Evolutionary conservation across 2,797 vertebrate genomes (phyloP), one percentile per base, ranked within the genome.

Genomic region (Emys orbicularis): DNA sequence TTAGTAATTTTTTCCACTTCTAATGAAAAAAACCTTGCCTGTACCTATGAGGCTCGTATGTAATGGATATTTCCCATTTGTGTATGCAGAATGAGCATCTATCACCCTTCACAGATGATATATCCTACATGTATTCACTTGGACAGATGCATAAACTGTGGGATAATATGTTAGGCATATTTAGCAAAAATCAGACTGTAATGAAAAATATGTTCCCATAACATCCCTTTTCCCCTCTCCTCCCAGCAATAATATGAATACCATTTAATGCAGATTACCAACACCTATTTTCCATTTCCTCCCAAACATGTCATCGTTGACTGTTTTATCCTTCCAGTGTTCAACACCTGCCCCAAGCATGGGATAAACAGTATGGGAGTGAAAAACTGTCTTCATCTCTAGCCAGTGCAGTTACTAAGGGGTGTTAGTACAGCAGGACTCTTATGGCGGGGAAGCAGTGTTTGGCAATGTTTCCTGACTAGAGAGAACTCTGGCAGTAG

Each of bases 1-100:
- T 96, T 96, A 94, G 54, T 95, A 76, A 61, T 74, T 90, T 90
- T 96, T 87, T 94, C 59, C 81, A 54, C 53, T 65, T 86, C 92
- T 97, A 96, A 96, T 92, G 91, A 87, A 94, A 96, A 96, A 97
- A 97, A 96, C 83, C 97, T 96, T 88, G 79, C 84, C 92, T 95
- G 90, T 87, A 88, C 68, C 47, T 81, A 84, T 82, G 87, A 94
- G 81, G 93, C 76, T 83, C n/a, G 81, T 89, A 89, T 95, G 87
- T 96, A 97, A 97, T 21, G 31, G 85, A 95, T 84, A 90, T 81
- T 96, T 84, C 93, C 96, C 85, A 96, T 96, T 94, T 97, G 81
- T 95, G 83, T 94, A 89, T 86, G 74, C 72, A 92, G 90, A 94
- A 93, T 65, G 88, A 94, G 56, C 77, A 95, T 91, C 87, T 68